Conservation (phyloP, 2,797 vertebrate genomes). For the Ficedula albicollis region DNA sequence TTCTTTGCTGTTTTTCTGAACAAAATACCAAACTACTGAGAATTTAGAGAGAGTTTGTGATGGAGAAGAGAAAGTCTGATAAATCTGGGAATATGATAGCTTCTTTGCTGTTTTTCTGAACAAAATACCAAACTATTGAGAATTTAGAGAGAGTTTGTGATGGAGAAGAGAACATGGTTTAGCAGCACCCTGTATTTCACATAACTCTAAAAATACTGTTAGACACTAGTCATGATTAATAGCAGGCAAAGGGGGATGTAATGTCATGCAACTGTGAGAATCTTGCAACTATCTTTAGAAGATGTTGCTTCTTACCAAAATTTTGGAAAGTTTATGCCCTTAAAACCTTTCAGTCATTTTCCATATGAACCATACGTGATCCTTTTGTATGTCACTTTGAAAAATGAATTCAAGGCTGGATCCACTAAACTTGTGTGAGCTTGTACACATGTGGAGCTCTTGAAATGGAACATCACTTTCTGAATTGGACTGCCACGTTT, state of each 20-base stretch:
- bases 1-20: conserved; percentile 30
- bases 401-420: not conserved
- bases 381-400: not conserved
- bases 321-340: not conserved
- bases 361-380: not conserved
- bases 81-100: not conserved
- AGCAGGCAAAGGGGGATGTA: not conserved
- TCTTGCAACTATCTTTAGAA: not conserved
- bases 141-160: not conserved
- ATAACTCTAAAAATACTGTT: not conserved
- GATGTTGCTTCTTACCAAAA: not conserved
- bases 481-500: not conserved
- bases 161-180: not conserved
- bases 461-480: not conserved
- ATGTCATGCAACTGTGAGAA: not conserved
- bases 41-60: not conserved
- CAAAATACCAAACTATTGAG: conserved; percentile 4
- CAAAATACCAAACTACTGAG: conserved; percentile 4
- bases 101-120: conserved; percentile 30
- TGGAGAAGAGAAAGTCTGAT: not conserved
- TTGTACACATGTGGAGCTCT: not conserved
- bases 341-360: not conserved
- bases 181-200: conserved; percentile 31
- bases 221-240: not conserved
- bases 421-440: not conserved